These are phyloP conservation scores for Lysandra bellargus DNA, from an alignment of 2,888 invertebrate species.

Conservation along the genomic window DNA sequence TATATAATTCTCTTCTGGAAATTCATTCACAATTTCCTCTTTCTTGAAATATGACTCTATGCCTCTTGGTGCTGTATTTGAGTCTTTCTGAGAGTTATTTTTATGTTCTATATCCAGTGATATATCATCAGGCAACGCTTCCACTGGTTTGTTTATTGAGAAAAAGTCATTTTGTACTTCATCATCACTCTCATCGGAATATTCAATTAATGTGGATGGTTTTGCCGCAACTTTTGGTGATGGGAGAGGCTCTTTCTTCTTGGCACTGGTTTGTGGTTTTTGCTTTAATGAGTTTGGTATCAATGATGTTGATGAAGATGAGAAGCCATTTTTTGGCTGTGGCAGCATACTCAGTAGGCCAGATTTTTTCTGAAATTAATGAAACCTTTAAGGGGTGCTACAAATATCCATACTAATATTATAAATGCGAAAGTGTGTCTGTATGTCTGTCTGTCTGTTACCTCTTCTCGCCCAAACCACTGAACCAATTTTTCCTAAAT, in stretches of 20 bases:
- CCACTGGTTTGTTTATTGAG: slow-evolving; percentile 73
- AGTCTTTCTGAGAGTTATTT: slow-evolving; percentile 33
- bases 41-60: slow-evolving; percentile 68
- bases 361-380: slow-evolving; percentile 78
- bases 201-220: slow-evolving; percentile 47
- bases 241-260: slow-evolving; percentile 50
- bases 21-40: slow-evolving; percentile 46
- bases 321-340: slow-evolving; percentile 79
- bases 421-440: too few relatives aligned
- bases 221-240: slow-evolving; percentile 51
- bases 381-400: neutral
- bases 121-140: slow-evolving; percentile 62
- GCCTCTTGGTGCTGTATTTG: slow-evolving; percentile 48
- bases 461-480: too few relatives aligned
- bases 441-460: too few relatives aligned
- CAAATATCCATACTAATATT: neutral
- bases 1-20: slow-evolving; percentile 41
- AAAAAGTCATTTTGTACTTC: slow-evolving; percentile 78
- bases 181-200: slow-evolving; percentile 72
- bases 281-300: slow-evolving; percentile 73
- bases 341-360: slow-evolving; percentile 86
- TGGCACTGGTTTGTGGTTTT: slow-evolving; percentile 51
- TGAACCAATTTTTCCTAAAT: too few relatives aligned
- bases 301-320: slow-evolving; percentile 57
- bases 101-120: slow-evolving; percentile 58